phyloP scores from a whole-genome alignment of 2,113 vertebrate species.

The Megaptera novaeangliae region DNA sequence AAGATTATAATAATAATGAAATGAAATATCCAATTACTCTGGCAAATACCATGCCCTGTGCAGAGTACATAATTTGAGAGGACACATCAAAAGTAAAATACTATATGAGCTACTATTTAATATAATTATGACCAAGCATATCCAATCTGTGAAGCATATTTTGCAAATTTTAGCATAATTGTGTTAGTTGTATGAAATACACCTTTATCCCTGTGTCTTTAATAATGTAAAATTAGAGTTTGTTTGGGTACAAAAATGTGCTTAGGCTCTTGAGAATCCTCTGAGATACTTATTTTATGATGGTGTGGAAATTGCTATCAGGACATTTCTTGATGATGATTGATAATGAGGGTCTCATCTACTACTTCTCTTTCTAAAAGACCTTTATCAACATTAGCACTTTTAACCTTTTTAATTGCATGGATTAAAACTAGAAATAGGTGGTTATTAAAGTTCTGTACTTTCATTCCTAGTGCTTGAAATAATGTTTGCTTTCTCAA shows the following conservation, averaged over 20 bases:
- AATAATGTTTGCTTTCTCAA: slow-evolving; percentile 55
- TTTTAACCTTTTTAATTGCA: slow-evolving; percentile 68
- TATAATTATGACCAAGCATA: not conserved
- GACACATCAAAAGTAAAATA: not conserved
- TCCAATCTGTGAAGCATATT: not conserved
- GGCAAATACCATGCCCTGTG: not conserved
- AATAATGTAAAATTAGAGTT: not conserved
- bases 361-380: slow-evolving; percentile 52
- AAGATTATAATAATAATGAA: not conserved
- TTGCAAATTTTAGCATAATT: not conserved
- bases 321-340: slow-evolving; percentile 51
- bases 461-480: slow-evolving; percentile 24
- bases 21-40: not conserved
- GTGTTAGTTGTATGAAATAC: not conserved
- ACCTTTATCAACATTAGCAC: slow-evolving; percentile 54
- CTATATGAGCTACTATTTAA: not conserved
- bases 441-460: slow-evolving; percentile 47
- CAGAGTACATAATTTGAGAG: not conserved
- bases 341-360: slow-evolving; percentile 57
- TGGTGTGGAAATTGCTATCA: slow-evolving; percentile 22
- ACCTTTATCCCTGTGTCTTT: not conserved
- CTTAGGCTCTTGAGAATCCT: not conserved
- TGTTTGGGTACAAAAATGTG: not conserved
- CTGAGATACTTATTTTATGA: not conserved
- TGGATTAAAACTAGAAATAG: slow-evolving; percentile 54